These are phyloP conservation scores for Diprion similis DNA, from an alignment of 1,140 invertebrate species.

Conservation along the genomic window DNA sequence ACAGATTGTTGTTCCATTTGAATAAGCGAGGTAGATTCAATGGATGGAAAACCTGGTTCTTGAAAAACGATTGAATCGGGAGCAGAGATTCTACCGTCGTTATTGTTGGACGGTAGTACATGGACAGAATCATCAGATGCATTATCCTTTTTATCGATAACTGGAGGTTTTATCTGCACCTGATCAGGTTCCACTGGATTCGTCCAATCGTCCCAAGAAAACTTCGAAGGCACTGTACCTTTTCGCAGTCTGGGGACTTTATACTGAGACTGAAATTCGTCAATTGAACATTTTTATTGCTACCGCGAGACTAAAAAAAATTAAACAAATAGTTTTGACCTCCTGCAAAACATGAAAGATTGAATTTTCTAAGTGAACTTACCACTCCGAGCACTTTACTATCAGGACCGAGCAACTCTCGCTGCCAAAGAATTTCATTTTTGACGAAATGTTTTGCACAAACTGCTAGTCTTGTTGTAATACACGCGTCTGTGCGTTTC, in stretches of 20 bases:
- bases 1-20: too few relatives aligned
- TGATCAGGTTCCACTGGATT: too few relatives aligned
- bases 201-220: neutral
- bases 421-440: constrained; percentile 15
- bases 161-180: too few relatives aligned
- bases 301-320: too few relatives aligned
- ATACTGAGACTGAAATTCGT: neutral
- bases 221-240: constrained; percentile 1
- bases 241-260: constrained; percentile 14
- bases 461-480: constrained; percentile 11
- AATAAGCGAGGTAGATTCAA: neutral
- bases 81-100: neutral
- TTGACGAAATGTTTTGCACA: constrained; percentile 19
- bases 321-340: too few relatives aligned
- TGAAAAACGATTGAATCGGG: too few relatives aligned
- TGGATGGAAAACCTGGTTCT: neutral
- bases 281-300: neutral
- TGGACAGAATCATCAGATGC: too few relatives aligned
- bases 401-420: neutral
- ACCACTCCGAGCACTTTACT: constrained; percentile 13
- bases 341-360: too few relatives aligned
- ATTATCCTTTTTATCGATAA: too few relatives aligned
- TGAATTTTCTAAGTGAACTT: neutral
- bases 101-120: too few relatives aligned
- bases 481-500: neutral